Conservation (phyloP, 2,888 invertebrate species). For the Parelbella ahira region DNA sequence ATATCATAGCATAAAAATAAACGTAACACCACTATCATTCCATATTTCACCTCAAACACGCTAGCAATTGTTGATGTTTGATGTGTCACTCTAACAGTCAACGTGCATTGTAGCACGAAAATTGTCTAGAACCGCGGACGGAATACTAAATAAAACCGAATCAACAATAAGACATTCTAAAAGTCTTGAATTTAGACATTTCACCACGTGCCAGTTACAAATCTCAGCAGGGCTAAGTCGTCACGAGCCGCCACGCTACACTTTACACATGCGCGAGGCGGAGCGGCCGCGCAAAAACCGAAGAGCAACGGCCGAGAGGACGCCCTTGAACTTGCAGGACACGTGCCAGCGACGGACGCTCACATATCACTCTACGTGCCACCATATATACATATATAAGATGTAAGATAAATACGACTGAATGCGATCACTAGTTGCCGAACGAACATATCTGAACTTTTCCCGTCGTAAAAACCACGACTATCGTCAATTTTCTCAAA, state of each 20-base stretch:
- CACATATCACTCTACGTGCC: constrained; percentile 26
- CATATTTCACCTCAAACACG: too few relatives aligned
- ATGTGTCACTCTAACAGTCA: too few relatives aligned
- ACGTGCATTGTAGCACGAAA: too few relatives aligned
- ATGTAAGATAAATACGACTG: too few relatives aligned
- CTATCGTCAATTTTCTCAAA: too few relatives aligned
- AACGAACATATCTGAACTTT: constrained; percentile 8
- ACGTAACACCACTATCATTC: too few relatives aligned
- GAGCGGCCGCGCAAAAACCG: constrained; percentile 54
- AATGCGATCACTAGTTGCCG: constrained; percentile 10
- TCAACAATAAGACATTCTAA: background rate
- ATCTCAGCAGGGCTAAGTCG: constrained; percentile 13
- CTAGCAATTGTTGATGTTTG: too few relatives aligned
- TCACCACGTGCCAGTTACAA: constrained; percentile 12
- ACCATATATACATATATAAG: constrained; percentile 7
- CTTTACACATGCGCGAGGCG: constrained; percentile 22
- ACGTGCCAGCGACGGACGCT: constrained; percentile 34
- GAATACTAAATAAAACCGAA: background rate
- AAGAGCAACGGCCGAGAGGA: constrained; percentile 52
- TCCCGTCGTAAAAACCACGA: too few relatives aligned
- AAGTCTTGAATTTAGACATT: constrained; percentile 14
- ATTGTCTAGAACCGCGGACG: too few relatives aligned
- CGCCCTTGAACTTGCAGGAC: constrained; percentile 59
- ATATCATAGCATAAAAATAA: too few relatives aligned
- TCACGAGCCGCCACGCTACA: constrained; percentile 25